These are phyloP conservation scores for Zaprionus inermis DNA, from an alignment of 1,140 invertebrate species.

Conservation along the genomic window DNA sequence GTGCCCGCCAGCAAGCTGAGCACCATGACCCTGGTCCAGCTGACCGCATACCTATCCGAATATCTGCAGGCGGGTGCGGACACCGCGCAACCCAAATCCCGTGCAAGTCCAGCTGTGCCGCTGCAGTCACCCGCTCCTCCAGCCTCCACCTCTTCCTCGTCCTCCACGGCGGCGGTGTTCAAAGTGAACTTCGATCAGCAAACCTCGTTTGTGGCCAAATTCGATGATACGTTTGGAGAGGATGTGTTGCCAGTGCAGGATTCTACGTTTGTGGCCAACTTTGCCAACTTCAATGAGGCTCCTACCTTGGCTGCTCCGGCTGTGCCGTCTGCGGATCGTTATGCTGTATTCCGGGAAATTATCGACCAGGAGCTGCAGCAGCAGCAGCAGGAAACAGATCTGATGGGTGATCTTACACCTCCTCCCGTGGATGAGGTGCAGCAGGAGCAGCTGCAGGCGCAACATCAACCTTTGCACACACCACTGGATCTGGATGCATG, in stretches of 20 bases:
- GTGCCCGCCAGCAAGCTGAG: conserved; percentile 91
- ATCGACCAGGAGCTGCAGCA: conserved; percentile 89
- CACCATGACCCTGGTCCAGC: conserved; percentile 92
- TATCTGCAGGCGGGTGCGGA: conserved; percentile 85
- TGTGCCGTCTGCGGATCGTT: conserved; percentile 88
- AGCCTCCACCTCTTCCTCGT: conserved; percentile 8
- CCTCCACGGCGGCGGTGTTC: conserved; percentile 81
- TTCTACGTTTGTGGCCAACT: conserved; percentile 86
- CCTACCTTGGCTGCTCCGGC: conserved; percentile 78
- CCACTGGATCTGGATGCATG: conserved; percentile 36
- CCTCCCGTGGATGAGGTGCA: conserved; percentile 53
- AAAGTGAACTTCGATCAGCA: conserved; percentile 86
- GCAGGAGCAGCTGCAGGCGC: conserved; percentile 24
- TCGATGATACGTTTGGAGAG: conserved; percentile 86
- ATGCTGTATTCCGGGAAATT: conserved; percentile 93
- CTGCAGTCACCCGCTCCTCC: conserved; percentile 1
- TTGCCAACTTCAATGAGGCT: conserved; percentile 85
- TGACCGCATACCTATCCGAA: conserved; percentile 90
- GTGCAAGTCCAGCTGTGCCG: conserved; percentile 17
- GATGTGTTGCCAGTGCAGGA: conserved; percentile 40
- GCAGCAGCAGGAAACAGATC: conserved; percentile 84
- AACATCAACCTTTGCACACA: neutral
- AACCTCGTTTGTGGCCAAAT: conserved; percentile 85
- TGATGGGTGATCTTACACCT: conserved; percentile 67
- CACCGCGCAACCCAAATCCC: conserved; percentile 58